Conservation (phyloP, 2,888 invertebrate genomes). For the Agriopis aurantiaria region DNA sequence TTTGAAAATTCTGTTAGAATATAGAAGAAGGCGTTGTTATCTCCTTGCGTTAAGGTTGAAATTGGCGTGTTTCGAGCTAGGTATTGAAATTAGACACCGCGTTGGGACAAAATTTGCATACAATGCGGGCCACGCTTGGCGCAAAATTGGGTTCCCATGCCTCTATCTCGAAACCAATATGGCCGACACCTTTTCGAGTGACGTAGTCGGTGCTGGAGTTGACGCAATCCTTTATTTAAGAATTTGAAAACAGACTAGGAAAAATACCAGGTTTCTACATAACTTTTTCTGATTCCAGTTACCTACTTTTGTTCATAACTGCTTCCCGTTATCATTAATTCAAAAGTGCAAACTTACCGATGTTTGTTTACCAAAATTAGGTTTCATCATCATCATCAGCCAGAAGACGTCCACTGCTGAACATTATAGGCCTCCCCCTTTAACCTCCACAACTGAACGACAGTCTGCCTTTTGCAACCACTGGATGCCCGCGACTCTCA, state of each 20-base stretch:
- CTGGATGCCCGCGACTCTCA: too few relatives aligned
- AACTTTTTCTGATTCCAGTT: neutral
- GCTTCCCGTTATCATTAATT: neutral
- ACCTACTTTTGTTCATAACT: neutral
- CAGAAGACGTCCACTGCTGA: too few relatives aligned
- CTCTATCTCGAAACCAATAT: conserved; percentile 64
- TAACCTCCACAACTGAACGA: too few relatives aligned
- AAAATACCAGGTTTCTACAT: neutral
- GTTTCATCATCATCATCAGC: too few relatives aligned
- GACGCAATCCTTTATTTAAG: conserved; percentile 33
- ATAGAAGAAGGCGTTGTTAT: conserved; percentile 30
- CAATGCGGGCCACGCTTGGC: conserved; percentile 53
- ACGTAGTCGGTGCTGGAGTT: conserved; percentile 17
- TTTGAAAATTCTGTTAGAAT: conserved; percentile 33
- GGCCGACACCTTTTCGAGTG: conserved; percentile 40
- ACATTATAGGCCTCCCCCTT: too few relatives aligned
- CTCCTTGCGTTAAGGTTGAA: conserved; percentile 29
- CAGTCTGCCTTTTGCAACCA: too few relatives aligned
- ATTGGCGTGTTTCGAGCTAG: conserved; percentile 35
- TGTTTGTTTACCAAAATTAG: too few relatives aligned
- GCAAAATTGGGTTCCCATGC: conserved; percentile 64
- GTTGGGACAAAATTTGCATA: conserved; percentile 62
- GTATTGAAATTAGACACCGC: conserved; percentile 57
- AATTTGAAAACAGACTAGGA: neutral
- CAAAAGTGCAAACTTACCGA: neutral